phyloP scores from a whole-genome alignment of 1,140 invertebrate species.

The Aphelenchoides fujianensis region DNA sequence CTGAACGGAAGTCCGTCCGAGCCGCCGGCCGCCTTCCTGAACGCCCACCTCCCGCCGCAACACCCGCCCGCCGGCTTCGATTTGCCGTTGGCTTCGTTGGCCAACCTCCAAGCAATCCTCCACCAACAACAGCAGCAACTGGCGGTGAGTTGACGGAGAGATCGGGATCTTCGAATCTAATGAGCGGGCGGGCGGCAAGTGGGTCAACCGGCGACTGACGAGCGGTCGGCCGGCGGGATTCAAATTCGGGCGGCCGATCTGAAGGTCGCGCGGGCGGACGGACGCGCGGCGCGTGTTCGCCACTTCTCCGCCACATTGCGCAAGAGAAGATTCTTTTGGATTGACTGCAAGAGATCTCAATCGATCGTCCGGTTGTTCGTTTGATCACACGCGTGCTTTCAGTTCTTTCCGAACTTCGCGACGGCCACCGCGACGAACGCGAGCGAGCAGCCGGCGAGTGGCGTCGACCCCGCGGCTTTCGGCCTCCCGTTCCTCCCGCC shows the following conservation, averaged over 20 bases:
- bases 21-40: background rate
- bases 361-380: too few relatives aligned
- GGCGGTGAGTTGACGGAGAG: background rate
- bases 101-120: slow-evolving; percentile 19
- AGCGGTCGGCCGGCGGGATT: background rate
- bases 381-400: background rate
- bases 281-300: background rate
- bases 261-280: background rate
- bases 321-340: too few relatives aligned
- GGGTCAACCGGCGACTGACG: background rate
- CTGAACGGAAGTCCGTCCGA: background rate
- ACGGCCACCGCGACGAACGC: background rate
- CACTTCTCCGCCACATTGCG: background rate
- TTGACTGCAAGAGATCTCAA: too few relatives aligned
- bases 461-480: background rate
- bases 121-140: slow-evolving; percentile 19
- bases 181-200: background rate
- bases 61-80: background rate
- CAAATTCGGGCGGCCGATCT: background rate
- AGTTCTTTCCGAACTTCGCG: slow-evolving; percentile 10
- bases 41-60: background rate
- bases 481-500: background rate
- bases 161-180: background rate
- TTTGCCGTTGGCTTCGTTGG: slow-evolving; percentile 3
- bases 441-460: background rate